phyloP scores from a whole-genome alignment of 2,888 invertebrate genomes.

The Mechanitis messenoides region DNA sequence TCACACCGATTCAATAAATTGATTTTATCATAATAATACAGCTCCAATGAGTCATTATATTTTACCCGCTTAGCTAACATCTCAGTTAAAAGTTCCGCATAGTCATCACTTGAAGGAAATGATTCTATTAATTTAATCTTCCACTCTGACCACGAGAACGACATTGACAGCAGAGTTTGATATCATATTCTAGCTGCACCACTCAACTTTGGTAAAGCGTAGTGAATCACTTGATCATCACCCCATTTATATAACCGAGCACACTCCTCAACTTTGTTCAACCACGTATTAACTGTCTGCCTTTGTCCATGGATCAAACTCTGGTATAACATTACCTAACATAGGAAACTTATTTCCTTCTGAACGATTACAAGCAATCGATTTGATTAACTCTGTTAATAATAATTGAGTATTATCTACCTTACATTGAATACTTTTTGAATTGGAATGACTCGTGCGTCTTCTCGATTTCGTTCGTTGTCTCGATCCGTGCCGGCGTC shows the following conservation, averaged over 20 bases:
- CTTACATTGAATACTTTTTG: too few species aligned
- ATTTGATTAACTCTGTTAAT: too few species aligned
- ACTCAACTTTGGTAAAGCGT: constrained; percentile 2
- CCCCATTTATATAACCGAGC: constrained; percentile 28
- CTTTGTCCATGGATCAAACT: constrained; percentile 26
- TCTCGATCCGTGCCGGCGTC: too few species aligned
- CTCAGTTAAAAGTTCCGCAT: constrained; percentile 29
- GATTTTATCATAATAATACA: constrained; percentile 19
- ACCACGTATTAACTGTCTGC: constrained; percentile 27
- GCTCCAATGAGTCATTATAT: constrained; percentile 21
- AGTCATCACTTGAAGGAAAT: constrained; percentile 29
- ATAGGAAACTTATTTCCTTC: constrained; percentile 5
- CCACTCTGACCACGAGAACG: constrained; percentile 31
- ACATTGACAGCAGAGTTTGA: constrained; percentile 25
- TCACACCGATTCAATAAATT: constrained; percentile 31
- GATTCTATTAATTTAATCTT: constrained; percentile 26
- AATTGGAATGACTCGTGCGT: too few species aligned
- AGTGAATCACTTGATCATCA: constrained; percentile 29
- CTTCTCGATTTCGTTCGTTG: too few species aligned
- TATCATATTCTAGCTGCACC: constrained; percentile 30
- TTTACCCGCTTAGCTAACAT: constrained; percentile 27
- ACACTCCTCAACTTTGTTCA: constrained; percentile 31
- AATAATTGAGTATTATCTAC: too few species aligned
- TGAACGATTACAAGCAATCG: too few species aligned
- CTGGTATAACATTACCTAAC: constrained; percentile 25